phyloP scores from a whole-genome alignment of 30 jellyfish, hydroid and myxozoan genomes.

The Rhopilema esculentum region DNA sequence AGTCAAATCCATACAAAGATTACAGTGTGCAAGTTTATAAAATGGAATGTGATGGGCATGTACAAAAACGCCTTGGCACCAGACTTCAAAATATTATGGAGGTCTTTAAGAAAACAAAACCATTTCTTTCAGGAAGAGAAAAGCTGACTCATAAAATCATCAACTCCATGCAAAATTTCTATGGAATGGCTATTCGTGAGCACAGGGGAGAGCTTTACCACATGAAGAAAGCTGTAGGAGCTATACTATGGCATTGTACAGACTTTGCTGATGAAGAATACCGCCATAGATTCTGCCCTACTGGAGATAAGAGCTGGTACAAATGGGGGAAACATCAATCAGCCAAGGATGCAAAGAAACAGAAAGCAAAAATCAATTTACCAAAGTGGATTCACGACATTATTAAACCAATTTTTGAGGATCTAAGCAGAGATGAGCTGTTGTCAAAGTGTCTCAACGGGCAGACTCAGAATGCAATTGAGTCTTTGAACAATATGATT shows the following conservation, averaged over 20 bases:
- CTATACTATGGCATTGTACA: conserved; percentile 57
- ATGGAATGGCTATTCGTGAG: conserved; percentile 55
- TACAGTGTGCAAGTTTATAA: not conserved
- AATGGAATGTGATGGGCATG: conserved; percentile 29
- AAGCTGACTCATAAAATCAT: conserved; percentile 25
- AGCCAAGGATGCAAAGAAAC: conserved; percentile 33
- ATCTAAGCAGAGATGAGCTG: conserved; percentile 16
- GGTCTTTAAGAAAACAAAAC: not conserved
- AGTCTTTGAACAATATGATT: conserved; percentile 15
- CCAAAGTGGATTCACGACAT: conserved; percentile 52
- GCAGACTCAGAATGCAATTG: conserved; percentile 26
- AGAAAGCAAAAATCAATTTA: conserved; percentile 9
- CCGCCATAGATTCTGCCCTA: conserved; percentile 58
- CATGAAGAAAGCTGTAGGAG: conserved; percentile 66
- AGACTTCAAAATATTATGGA: conserved; percentile 1
- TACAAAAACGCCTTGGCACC: conserved; percentile 40
- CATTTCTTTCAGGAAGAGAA: conserved; percentile 18
- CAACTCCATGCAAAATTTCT: conserved; percentile 34
- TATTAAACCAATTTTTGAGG: conserved; percentile 12
- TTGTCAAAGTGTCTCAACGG: conserved; percentile 28
- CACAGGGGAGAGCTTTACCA: conserved; percentile 32
- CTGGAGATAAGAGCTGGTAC: conserved; percentile 45
- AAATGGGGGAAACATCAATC: conserved; percentile 30
- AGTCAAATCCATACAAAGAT: conserved; percentile 11
- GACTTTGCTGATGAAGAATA: conserved; percentile 26